Evolutionary conservation across 1,140 invertebrate genomes (phyloP).

Genomic region (Alviniconcha marisindica): DNA sequence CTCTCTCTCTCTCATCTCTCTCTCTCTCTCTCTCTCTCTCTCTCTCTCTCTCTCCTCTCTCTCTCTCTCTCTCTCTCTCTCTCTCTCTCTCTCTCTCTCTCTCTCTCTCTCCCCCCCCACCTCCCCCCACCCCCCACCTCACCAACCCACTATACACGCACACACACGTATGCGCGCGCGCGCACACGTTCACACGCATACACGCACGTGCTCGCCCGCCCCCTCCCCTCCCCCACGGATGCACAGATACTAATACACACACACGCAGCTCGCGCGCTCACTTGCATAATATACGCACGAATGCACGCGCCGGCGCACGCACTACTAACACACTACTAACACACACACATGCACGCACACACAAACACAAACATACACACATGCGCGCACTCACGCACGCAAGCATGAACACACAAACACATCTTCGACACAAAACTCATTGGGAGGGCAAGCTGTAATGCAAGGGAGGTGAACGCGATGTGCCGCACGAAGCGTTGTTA

Average conservation of each 20-base stretch:
- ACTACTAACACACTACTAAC: neutral
- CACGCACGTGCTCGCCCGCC: too few species aligned
- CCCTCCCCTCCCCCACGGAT: neutral
- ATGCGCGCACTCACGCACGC: neutral
- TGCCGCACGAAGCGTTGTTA: too few species aligned
- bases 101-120: neutral
- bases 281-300: neutral
- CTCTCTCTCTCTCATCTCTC: constrained; percentile 24
- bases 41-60: neutral
- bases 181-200: too few species aligned
- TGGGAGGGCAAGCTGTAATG: too few species aligned
- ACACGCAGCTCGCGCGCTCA: neutral
- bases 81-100: constrained; percentile 17
- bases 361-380: neutral
- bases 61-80: neutral
- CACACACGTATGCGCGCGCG: too few species aligned
- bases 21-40: constrained; percentile 23
- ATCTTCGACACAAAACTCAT: neutral
- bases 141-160: too few species aligned
- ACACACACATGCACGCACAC: neutral
- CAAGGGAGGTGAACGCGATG: too few species aligned
- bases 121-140: neutral
- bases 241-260: neutral
- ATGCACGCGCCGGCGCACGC: neutral
- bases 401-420: neutral